A percentile compares a stretch with the other conserved stretches of the same genome.
Conservation (phyloP, 1,140 invertebrate genomes). For the Eriocheir sinensis region DNA sequence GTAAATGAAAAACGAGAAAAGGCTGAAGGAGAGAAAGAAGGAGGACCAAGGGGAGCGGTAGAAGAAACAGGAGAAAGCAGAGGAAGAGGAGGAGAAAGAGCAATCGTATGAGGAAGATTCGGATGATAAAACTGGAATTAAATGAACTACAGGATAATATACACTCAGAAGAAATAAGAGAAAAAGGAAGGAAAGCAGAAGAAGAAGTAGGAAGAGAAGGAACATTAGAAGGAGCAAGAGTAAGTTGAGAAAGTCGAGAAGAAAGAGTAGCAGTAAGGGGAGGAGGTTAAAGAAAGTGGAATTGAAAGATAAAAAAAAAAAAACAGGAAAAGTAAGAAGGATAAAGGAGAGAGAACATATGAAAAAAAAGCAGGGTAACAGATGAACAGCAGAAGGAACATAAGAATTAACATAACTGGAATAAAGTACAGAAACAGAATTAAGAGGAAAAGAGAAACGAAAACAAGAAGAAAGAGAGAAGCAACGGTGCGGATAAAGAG, state of each 20-base stretch:
- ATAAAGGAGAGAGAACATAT: background rate
- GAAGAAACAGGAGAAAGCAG: background rate
- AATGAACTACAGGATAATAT: too few species aligned
- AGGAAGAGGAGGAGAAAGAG: background rate
- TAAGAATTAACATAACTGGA: too few species aligned
- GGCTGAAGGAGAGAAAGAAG: background rate
- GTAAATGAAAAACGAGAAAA: too few species aligned
- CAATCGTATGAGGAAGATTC: too few species aligned
- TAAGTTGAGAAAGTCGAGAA: too few species aligned
- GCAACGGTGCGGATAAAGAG: background rate
- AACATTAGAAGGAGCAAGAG: background rate
- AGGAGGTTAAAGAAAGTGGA: too few species aligned
- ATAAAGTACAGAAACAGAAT: too few species aligned
- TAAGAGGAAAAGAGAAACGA: background rate
- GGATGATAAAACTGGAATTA: too few species aligned
- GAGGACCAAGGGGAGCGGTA: background rate
- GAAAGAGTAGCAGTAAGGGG: too few species aligned
- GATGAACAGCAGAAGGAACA: too few species aligned
- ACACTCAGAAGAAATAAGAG: too few species aligned
- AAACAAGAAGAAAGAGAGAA: background rate
- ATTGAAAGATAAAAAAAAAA: background rate
- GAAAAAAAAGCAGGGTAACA: too few species aligned
- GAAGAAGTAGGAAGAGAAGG: background rate
- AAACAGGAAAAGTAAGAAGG: background rate
- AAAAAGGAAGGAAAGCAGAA: background rate